phyloP scores from a whole-genome alignment of 2,113 vertebrate genomes.

The Cryptomyrus ogoouensis region DNA sequence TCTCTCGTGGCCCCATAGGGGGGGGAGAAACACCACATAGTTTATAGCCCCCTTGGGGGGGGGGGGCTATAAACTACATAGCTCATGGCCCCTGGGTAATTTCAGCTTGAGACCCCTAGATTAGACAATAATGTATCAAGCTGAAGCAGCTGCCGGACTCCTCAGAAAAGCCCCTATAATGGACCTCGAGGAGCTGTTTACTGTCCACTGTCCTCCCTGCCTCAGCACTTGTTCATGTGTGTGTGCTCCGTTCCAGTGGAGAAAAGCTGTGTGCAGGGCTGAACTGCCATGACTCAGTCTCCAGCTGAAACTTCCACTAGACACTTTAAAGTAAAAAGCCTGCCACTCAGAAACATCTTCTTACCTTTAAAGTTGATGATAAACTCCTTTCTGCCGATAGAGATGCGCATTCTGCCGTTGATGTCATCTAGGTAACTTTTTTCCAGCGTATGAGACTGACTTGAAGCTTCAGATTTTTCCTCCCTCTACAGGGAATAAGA shows the following conservation, averaged over 20 bases:
- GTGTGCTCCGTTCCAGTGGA: background rate
- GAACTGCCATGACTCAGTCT: background rate
- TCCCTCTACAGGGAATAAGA: background rate
- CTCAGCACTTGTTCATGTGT: background rate
- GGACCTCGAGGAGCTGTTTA: background rate
- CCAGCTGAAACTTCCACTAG: background rate
- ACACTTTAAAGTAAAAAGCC: background rate
- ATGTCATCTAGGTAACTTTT: background rate
- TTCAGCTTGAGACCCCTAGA: no score
- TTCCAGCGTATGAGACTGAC: background rate
- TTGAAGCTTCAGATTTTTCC: background rate
- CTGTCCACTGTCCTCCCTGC: background rate
- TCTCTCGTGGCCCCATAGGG: no score
- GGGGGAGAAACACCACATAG: no score
- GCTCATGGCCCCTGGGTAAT: no score
- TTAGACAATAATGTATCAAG: background rate
- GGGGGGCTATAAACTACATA: no score
- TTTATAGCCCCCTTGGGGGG: no score
- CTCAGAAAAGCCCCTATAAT: background rate
- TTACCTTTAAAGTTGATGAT: conserved; percentile 16
- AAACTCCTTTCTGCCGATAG: background rate
- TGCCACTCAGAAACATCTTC: background rate
- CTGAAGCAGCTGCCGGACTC: background rate
- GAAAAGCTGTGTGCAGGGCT: background rate
- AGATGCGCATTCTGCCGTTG: background rate